Percentiles rank a stretch among this genome's conserved stretches.
These are phyloP conservation scores for Xanthia togata DNA, from an alignment of 2,888 invertebrate genomes.

Conservation along the genomic window DNA sequence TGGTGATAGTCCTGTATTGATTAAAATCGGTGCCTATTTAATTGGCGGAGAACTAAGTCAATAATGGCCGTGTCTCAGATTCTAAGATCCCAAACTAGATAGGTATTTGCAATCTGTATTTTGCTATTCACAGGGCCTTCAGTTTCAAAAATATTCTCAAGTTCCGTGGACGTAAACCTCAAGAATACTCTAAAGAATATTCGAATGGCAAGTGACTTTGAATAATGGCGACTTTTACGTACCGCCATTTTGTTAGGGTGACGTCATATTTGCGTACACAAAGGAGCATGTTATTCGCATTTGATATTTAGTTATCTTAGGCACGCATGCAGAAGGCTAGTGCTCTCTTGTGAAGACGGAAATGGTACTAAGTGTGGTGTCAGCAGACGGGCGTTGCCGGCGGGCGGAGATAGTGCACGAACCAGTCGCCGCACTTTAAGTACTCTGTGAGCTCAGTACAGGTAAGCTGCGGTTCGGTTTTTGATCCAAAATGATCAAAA, in stretches of 20 bases:
- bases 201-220: conserved; percentile 36
- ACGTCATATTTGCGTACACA: conserved; percentile 41
- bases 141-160: conserved; percentile 22
- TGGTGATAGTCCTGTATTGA: conserved; percentile 12
- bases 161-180: conserved; percentile 15
- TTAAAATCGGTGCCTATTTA: conserved; percentile 32
- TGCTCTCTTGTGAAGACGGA: conserved; percentile 74
- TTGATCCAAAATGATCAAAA: conserved; percentile 51
- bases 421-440: conserved; percentile 58
- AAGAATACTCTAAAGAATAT: conserved; percentile 46
- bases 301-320: conserved; percentile 53
- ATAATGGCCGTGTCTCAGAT: conserved; percentile 8
- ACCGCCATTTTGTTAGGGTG: conserved; percentile 33
- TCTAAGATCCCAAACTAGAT: neutral
- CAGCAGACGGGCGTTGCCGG: conserved; percentile 68
- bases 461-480: conserved; percentile 44
- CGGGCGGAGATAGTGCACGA: conserved; percentile 79
- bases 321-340: conserved; percentile 61
- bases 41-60: conserved; percentile 25
- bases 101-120: conserved; percentile 25
- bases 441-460: conserved; percentile 41
- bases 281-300: conserved; percentile 54
- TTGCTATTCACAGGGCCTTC: neutral
- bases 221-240: conserved; percentile 33
- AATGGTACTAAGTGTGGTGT: conserved; percentile 81